phyloP scores from a whole-genome alignment of 1,140 invertebrate genomes.

The Trachelipus rathkii region DNA sequence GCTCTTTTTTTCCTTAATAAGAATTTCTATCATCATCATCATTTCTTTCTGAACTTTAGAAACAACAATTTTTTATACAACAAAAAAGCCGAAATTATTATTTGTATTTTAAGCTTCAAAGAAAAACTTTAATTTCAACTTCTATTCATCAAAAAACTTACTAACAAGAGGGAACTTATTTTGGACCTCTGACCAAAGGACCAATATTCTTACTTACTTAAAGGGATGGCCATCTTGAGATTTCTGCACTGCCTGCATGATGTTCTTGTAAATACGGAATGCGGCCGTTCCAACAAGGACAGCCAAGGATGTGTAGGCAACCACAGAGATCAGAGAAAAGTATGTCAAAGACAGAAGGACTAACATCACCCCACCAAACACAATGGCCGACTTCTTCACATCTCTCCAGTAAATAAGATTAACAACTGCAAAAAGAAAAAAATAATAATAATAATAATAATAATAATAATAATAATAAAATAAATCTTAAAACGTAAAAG shows the following conservation, averaged over 20 bases:
- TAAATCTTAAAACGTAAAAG: too few species aligned
- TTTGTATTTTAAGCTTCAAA: too few species aligned
- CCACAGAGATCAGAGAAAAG: constrained; percentile 91
- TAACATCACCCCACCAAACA: constrained; percentile 78
- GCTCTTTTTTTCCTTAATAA: too few species aligned
- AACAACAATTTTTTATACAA: too few species aligned
- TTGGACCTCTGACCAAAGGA: constrained; percentile 10
- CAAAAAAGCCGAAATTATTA: too few species aligned
- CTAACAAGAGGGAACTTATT: too few species aligned
- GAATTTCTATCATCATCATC: too few species aligned
- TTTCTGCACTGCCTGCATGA: constrained; percentile 93
- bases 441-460: too few species aligned
- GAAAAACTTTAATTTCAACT: too few species aligned
- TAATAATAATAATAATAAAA: too few species aligned
- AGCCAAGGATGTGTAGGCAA: constrained; percentile 83
- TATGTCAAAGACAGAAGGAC: constrained; percentile 86
- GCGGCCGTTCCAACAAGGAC: constrained; percentile 75
- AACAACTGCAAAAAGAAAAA: constrained; percentile 57
- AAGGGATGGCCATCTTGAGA: constrained; percentile 95
- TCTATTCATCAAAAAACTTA: too few species aligned
- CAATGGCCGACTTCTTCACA: constrained; percentile 86
- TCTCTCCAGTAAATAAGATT: constrained; percentile 95
- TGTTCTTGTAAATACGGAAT: constrained; percentile 93
- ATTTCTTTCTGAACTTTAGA: too few species aligned
- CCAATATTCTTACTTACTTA: constrained; percentile 49